Evolutionary conservation across 2,113 vertebrate species (phyloP).

Genomic region (Rhinichthys klamathensis): DNA sequence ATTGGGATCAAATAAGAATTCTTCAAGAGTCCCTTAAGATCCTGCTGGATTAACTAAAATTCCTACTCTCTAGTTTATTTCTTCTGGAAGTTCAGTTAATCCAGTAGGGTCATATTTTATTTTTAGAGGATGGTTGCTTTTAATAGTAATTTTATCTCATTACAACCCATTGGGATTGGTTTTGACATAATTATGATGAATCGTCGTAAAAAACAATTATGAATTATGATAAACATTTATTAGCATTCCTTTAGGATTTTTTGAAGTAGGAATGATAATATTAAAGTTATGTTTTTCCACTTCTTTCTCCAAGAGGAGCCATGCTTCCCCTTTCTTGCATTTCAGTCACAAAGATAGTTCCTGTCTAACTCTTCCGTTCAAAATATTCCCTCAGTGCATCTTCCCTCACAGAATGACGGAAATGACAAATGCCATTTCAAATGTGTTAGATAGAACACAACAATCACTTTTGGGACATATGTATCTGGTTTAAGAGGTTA

Average conservation of each 20-base stretch:
- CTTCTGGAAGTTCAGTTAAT: background rate
- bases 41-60: slow-evolving; percentile 1
- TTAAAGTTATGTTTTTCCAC: background rate
- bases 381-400: slow-evolving; percentile 52
- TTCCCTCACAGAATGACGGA: slow-evolving; percentile 30
- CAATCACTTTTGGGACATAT: background rate
- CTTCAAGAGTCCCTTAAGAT: background rate
- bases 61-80: background rate
- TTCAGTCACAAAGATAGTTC: slow-evolving; percentile 8
- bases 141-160: background rate
- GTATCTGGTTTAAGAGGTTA: background rate
- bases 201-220: background rate
- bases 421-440: slow-evolving; percentile 30
- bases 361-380: slow-evolving; percentile 38
- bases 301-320: background rate
- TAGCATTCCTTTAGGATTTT: background rate
- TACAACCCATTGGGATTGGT: background rate
- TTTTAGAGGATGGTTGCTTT: background rate
- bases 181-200: background rate
- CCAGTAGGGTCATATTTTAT: background rate
- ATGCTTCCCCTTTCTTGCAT: slow-evolving; percentile 29
- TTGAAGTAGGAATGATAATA: background rate
- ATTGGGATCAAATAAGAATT: slow-evolving; percentile 14
- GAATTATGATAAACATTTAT: background rate
- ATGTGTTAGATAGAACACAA: background rate